Percentiles rank a stretch among this genome's conserved stretches.
Conservation (phyloP, 2,888 invertebrate genomes). For the Deilephila porcellus region DNA sequence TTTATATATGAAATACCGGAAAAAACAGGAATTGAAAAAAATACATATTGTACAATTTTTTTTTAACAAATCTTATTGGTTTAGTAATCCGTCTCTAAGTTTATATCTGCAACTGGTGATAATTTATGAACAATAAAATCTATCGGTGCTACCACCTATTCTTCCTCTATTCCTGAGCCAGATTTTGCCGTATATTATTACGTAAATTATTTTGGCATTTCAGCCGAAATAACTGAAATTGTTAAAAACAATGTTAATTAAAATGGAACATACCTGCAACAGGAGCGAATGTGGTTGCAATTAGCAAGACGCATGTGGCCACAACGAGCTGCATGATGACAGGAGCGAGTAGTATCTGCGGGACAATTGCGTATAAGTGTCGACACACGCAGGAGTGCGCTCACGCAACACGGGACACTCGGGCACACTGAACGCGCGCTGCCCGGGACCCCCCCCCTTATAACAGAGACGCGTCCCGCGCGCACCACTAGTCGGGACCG, state of each 20-base stretch:
- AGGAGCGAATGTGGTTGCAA: conserved; percentile 80
- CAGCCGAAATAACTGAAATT: background rate
- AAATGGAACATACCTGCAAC: conserved; percentile 80
- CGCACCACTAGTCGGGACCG: conserved; percentile 66
- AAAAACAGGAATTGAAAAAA: no score
- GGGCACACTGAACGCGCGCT: conserved; percentile 83
- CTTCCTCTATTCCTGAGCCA: no score
- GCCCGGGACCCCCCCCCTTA: conserved; percentile 81
- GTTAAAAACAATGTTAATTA: background rate
- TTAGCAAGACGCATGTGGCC: conserved; percentile 82
- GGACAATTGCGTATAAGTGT: conserved; percentile 50
- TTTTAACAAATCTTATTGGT: no score
- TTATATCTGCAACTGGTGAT: no score
- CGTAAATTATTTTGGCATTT: no score
- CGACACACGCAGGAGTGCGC: conserved; percentile 71
- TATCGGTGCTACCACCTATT: no score
- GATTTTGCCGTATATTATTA: no score
- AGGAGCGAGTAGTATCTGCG: conserved; percentile 55
- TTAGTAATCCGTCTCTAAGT: no score
- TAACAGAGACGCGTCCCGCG: conserved; percentile 81
- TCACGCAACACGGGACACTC: conserved; percentile 80
- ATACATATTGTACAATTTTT: no score
- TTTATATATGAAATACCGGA: no score
- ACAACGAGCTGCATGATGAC: conserved; percentile 79
- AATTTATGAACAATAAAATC: no score